A percentile compares a stretch with the other conserved stretches of the same genome.
phyloP scores from a whole-genome alignment of 1,140 invertebrate species.

The Hydropsyche tenuis region DNA sequence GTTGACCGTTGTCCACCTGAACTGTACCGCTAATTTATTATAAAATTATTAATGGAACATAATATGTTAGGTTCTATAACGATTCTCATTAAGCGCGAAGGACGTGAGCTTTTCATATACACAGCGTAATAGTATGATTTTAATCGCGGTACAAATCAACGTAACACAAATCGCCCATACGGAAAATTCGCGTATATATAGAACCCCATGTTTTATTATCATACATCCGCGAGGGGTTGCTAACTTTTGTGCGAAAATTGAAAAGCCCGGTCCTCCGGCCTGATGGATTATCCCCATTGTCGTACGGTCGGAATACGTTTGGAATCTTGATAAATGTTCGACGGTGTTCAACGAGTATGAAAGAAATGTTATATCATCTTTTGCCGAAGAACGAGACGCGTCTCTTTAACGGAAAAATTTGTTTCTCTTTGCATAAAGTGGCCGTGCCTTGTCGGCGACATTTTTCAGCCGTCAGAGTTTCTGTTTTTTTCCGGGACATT shows the following conservation, averaged over 20 bases:
- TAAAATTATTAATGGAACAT: too few species aligned
- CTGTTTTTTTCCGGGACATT: too few species aligned
- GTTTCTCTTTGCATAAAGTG: slow-evolving; percentile 1
- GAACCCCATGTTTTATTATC: not conserved
- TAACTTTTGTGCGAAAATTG: slow-evolving; percentile 16
- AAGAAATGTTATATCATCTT: slow-evolving; percentile 18
- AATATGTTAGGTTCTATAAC: too few species aligned
- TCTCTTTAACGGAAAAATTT: not conserved
- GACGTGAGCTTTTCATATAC: too few species aligned
- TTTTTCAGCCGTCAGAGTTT: not conserved
- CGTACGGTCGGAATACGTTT: slow-evolving; percentile 17
- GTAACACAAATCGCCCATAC: too few species aligned
- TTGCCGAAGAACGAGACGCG: not conserved
- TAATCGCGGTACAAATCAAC: too few species aligned
- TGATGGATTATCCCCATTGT: slow-evolving; percentile 20
- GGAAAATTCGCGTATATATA: too few species aligned
- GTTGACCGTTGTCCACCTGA: too few species aligned
- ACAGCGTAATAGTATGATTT: too few species aligned
- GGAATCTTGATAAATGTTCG: slow-evolving; percentile 18
- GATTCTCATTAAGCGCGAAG: not conserved
- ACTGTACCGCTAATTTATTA: too few species aligned
- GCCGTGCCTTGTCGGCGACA: not conserved
- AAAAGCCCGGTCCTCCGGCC: not conserved
- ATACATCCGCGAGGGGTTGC: not conserved
- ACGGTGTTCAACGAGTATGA: slow-evolving; percentile 13